A percentile compares a stretch with the other conserved stretches of the same genome.
Evolutionary conservation across 1,140 invertebrate genomes (phyloP).

Genomic region (Antheraea pernyi): DNA sequence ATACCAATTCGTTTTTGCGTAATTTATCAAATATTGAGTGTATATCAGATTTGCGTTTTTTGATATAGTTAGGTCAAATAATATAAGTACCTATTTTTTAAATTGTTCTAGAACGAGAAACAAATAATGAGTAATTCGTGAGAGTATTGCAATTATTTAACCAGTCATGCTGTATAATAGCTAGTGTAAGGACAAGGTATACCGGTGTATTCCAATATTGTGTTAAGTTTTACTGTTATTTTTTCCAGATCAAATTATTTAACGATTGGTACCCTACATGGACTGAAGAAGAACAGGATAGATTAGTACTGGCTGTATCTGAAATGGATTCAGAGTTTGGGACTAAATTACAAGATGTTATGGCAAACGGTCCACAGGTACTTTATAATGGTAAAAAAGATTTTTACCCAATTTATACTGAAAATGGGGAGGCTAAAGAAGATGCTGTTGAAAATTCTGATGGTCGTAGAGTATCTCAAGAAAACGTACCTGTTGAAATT

Average conservation of each 20-base stretch:
- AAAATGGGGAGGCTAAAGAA: constrained; percentile 24
- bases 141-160: no score
- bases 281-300: constrained; percentile 86
- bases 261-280: constrained; percentile 92
- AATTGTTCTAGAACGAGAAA: no score
- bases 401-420: constrained; percentile 32
- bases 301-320: constrained; percentile 84
- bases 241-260: constrained; percentile 87
- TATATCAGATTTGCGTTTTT: no score
- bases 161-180: no score
- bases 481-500: constrained; percentile 59
- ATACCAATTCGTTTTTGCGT: no score
- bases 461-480: constrained; percentile 35
- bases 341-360: constrained; percentile 83
- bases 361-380: constrained; percentile 53
- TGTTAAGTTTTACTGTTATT: not conserved
- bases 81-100: no score
- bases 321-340: constrained; percentile 86
- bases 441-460: constrained; percentile 21
- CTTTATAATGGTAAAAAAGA: constrained; percentile 18
- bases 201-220: no score
- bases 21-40: no score
- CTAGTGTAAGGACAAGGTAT: no score
- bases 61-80: no score
- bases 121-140: no score